Evolutionary conservation across 2,888 invertebrate genomes (phyloP), one percentile per base, ranked within the genome.

Genomic region (Euzophera pinguis): DNA sequence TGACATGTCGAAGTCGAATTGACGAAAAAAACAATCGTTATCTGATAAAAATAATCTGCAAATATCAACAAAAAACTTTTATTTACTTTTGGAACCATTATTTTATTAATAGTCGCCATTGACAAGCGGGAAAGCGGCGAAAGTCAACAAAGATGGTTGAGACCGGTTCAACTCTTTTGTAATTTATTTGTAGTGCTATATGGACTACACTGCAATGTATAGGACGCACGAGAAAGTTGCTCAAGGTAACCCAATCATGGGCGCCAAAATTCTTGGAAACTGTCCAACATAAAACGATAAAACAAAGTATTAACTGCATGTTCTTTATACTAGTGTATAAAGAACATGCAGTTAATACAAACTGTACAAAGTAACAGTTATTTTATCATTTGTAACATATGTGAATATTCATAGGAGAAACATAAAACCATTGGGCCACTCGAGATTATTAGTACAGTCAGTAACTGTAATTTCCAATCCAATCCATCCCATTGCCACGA

Each of bases 101-200:
- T 82, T 83, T 83, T 67, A 76, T 75, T 71, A 75, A 73, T 65
- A 73, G 78, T 76, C 67, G 66, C 60, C 56, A 65, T 65, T 63
- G 65, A 62, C 64, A 62, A 68, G 75, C 76, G 82, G 78, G 87
- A 84, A 83, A 86, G 82, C 71, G 80, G 87, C 72, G 88, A 88
- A 87, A 88, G 87, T 83, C 61, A 63, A 64, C 67, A 64, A 62
- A 65, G 66, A 68, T 64, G 63, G 71, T 71, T 70, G 63, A 63
- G 73, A 83, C 83, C 80, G 81, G 81, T 82, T 77, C 50, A 67
- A 69, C 61, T 72, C 67, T 75, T 73, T 73, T 73, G 67, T 74
- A 71, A 71, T 68, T 57, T 50, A 47, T 50, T 60, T 45, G 14
- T 45, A 57, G 65, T 71, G 69, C 51, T 59, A 60, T 69, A 69